These are phyloP conservation scores for Cinara cedri DNA, from an alignment of 2,888 invertebrate species.

Conservation along the genomic window DNA sequence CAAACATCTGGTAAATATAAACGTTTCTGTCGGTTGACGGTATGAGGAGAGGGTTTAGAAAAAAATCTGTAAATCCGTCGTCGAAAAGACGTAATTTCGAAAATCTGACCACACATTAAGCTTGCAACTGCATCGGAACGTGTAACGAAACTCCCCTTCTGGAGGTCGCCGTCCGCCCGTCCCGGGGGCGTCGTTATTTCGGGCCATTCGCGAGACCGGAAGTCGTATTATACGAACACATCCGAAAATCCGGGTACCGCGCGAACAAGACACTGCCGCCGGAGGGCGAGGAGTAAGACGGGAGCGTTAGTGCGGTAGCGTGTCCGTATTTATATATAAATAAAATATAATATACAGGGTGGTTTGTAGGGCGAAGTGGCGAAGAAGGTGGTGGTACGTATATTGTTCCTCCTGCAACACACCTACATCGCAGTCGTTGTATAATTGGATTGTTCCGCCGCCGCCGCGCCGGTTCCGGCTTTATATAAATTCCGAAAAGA, in stretches of 20 bases:
- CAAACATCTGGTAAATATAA: no score
- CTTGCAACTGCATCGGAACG: no score
- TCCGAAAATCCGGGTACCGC: neutral
- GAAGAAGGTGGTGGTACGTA: slow-evolving; percentile 13
- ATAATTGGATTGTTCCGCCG: slow-evolving; percentile 46
- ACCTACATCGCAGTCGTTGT: neutral
- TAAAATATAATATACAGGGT: slow-evolving; percentile 3
- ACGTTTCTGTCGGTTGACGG: no score
- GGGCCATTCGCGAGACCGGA: neutral
- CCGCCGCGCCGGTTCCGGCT: slow-evolving; percentile 7
- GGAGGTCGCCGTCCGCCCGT: neutral
- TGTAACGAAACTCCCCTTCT: no score
- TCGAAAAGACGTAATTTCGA: neutral
- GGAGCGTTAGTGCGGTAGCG: no score
- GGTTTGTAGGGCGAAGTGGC: neutral
- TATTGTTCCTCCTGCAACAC: neutral
- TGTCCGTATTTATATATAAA: neutral
- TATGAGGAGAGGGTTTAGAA: no score
- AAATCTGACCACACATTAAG: neutral
- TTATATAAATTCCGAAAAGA: slow-evolving; percentile 4
- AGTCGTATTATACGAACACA: neutral
- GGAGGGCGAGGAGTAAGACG: neutral
- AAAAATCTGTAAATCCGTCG: neutral
- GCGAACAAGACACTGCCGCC: neutral
- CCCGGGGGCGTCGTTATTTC: slow-evolving; percentile 28